These are phyloP conservation scores for Arbacia lixula DNA, from an alignment of 53 echinoderm and acorn worm genomes.

Conservation along the genomic window DNA sequence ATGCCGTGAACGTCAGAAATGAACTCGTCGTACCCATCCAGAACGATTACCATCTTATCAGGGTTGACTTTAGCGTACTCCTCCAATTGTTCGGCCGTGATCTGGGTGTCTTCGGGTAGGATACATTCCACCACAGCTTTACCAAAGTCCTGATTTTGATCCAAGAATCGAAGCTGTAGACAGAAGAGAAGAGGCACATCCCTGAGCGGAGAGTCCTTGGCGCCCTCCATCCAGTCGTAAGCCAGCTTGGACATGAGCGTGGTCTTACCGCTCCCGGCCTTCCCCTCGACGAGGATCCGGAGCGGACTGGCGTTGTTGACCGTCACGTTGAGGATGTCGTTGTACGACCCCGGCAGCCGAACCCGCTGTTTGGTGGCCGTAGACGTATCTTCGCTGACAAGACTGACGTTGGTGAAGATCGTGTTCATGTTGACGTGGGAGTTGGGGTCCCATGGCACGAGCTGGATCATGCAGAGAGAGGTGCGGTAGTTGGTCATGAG, in stretches of 20 bases:
- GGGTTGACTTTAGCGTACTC: slow-evolving; percentile 39
- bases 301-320: slow-evolving; percentile 45
- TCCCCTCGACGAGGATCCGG: slow-evolving; percentile 45
- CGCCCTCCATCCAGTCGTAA: slow-evolving; percentile 51
- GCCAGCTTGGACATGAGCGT: slow-evolving; percentile 55
- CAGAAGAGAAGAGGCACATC: slow-evolving; percentile 53
- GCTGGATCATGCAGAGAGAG: slow-evolving; percentile 43
- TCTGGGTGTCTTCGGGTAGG: slow-evolving; percentile 41
- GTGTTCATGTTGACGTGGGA: slow-evolving; percentile 46
- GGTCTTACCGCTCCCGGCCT: slow-evolving; percentile 54
- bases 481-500: slow-evolving; percentile 40
- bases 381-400: slow-evolving; percentile 32
- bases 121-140: slow-evolving; percentile 34
- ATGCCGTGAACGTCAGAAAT: slow-evolving; percentile 37
- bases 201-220: slow-evolving; percentile 36
- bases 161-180: slow-evolving; percentile 38
- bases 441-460: slow-evolving; percentile 52
- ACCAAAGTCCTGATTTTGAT: slow-evolving; percentile 34
- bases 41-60: slow-evolving; percentile 29
- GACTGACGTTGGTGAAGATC: slow-evolving; percentile 38
- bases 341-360: slow-evolving; percentile 32
- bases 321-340: slow-evolving; percentile 32
- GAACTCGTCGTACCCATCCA: slow-evolving; percentile 59
- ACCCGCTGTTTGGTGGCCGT: slow-evolving; percentile 21
- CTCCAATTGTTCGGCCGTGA: slow-evolving; percentile 27